Percentiles rank a stretch among this genome's conserved stretches.
These are phyloP conservation scores for Luehdorfia chinensis DNA, from an alignment of 1,140 invertebrate genomes.

Conservation along the genomic window DNA sequence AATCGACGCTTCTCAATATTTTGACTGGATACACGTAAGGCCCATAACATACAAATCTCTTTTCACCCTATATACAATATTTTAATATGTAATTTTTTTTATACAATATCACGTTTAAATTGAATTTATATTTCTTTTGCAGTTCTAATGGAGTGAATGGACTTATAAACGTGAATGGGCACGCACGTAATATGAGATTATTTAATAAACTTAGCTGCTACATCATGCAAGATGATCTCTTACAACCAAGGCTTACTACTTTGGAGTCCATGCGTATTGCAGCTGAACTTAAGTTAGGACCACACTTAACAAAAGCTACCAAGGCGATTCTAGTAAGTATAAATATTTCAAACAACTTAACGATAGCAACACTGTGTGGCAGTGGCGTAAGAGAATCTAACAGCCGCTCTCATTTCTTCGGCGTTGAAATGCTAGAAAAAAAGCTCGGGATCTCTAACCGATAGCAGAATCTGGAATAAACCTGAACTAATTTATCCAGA, in stretches of 20 bases:
- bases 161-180: constrained; percentile 85
- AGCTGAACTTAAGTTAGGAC: constrained; percentile 89
- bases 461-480: no score
- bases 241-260: constrained; percentile 88
- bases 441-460: no score
- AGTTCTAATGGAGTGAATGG: constrained; percentile 81
- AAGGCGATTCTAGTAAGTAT: constrained; percentile 65
- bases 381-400: no score
- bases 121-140: constrained; percentile 21
- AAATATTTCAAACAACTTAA: no score
- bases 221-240: constrained; percentile 93
- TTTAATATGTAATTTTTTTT: no score
- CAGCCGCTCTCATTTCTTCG: no score
- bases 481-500: no score
- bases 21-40: constrained; percentile 84
- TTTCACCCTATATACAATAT: no score
- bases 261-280: constrained; percentile 90
- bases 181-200: constrained; percentile 83
- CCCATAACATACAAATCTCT: no score
- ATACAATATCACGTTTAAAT: neutral
- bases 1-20: constrained; percentile 86
- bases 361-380: no score
- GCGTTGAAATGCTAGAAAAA: no score
- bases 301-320: constrained; percentile 53
- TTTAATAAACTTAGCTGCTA: constrained; percentile 91